Evolutionary conservation across 92 coral and sea anemone species (phyloP), one percentile per base, ranked within the genome.

Genomic region (Diadumene lineata): DNA sequence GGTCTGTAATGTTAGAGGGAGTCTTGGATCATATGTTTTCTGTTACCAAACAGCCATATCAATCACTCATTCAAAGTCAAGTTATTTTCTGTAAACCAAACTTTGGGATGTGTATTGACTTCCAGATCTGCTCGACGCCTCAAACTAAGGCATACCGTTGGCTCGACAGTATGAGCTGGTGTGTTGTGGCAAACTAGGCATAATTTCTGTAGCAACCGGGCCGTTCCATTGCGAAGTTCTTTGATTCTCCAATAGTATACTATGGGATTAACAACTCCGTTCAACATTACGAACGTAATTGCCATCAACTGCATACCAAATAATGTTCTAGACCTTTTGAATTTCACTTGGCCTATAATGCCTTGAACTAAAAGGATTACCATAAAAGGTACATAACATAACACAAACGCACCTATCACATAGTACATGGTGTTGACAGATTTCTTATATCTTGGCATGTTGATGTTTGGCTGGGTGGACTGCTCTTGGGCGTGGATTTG

Each of bases 341-440:
- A 53, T 23, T 53, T 23, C 19, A 53, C 58, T 21, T 53, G 58
- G 10, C 58, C 58, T 2, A 53, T 6, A 16, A 21, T 53, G 6
- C 58, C 58, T 53, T 53, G 58, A 53, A 53, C 19, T 21, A 53
- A 21, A 3, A 53, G 18, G 2, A 21, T 13, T 4, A 53, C 3
- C 58, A 53, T 3, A 16, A 53, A 53, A 4, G 58, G 58, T 3
- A 16, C 58, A 23, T 53, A 53, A 16, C 58, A 53, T 2, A 53
- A 23, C 10, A 16, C 24, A 16, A 9, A 53, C 19, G 19, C 58
- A 23, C 58, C 58, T 2, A 53, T 53, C 6, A 53, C 58, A 38
- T 53, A 38, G 58, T 53, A 53, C 58, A 53, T 53, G 48, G 58
- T 53, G 58, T 53, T 53, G 21, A 53, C 58, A 21, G 58, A 53